Conservation (phyloP, 2,113 vertebrate species). For the Corythornis vintsioides region DNA sequence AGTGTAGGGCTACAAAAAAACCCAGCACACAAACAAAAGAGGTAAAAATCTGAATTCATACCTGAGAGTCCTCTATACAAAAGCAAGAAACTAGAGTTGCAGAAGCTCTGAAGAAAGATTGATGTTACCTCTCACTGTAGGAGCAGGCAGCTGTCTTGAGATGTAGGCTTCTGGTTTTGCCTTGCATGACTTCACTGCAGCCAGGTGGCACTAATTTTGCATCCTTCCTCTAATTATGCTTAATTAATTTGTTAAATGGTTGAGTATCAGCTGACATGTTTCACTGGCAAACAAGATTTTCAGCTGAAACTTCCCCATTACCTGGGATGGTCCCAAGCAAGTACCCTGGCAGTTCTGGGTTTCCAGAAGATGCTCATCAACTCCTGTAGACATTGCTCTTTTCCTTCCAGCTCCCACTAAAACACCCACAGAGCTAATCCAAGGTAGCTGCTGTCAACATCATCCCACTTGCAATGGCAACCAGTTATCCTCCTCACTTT, state of each 20-base stretch:
- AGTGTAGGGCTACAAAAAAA: not conserved
- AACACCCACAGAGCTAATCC: not conserved
- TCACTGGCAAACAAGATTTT: not conserved
- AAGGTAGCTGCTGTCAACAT: not conserved
- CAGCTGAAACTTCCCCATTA: not conserved
- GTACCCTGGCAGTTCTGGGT: not conserved
- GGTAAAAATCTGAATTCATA: not conserved
- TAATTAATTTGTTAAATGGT: not conserved
- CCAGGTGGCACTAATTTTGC: not conserved
- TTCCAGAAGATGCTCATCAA: not conserved
- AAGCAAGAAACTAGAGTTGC: not conserved
- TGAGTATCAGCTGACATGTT: not conserved
- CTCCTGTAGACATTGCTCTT: fast-evolving
- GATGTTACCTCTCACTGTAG: not conserved
- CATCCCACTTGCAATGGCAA: not conserved
- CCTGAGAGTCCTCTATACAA: not conserved
- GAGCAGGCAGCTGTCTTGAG: not conserved
- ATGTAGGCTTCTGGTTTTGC: not conserved
- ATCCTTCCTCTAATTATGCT: not conserved
- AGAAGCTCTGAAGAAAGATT: not conserved
- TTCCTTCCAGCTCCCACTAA: not conserved
- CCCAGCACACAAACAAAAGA: not conserved
- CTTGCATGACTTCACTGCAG: not conserved
- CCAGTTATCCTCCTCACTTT: not conserved
- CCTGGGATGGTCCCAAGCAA: not conserved